phyloP scores from a whole-genome alignment of 2,797 vertebrate genomes.

The Glossophaga mutica region DNA sequence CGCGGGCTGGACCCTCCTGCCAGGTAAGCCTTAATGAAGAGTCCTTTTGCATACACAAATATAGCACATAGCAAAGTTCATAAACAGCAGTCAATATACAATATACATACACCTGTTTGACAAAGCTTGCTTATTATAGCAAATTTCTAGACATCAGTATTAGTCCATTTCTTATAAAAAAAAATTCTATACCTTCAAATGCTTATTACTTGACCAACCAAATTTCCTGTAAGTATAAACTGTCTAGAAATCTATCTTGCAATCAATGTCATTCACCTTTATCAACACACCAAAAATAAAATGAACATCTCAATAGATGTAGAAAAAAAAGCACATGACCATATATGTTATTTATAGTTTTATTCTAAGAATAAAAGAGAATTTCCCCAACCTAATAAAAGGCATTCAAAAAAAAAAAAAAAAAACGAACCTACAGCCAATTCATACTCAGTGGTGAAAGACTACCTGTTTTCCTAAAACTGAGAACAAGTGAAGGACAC shows the following conservation, averaged over 20 bases:
- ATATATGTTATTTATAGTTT: neutral
- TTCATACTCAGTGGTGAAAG: too few relatives aligned
- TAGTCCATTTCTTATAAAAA: too few relatives aligned
- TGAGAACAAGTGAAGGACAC: neutral
- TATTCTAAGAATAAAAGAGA: neutral
- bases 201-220: neutral
- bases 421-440: neutral
- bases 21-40: neutral
- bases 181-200: too few relatives aligned
- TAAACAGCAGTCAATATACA: neutral
- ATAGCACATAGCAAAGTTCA: neutral
- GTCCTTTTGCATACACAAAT: neutral
- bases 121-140: neutral
- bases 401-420: neutral
- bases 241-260: neutral
- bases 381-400: neutral
- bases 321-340: neutral
- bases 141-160: neutral
- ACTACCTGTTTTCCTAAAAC: neutral
- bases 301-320: neutral
- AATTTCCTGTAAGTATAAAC: neutral
- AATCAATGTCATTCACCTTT: neutral
- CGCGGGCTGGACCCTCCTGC: too few relatives aligned
- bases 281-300: neutral
- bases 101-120: neutral